Percentiles rank a stretch among this genome's conserved stretches.
Conservation (phyloP, 1,140 invertebrate species). For the Drosophila mayri region DNA sequence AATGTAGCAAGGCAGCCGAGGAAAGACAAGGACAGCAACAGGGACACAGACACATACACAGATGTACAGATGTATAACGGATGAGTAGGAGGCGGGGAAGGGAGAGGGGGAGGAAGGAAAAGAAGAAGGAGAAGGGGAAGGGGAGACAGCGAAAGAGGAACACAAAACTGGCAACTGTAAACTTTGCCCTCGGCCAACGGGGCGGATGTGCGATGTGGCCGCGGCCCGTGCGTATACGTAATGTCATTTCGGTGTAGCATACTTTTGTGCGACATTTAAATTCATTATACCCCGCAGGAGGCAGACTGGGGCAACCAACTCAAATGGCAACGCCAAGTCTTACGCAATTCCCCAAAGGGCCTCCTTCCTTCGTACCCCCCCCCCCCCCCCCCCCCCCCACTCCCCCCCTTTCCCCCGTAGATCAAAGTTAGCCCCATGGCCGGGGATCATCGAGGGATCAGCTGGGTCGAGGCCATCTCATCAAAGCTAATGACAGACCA, state of each 20-base stretch:
- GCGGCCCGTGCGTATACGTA: slow-evolving; percentile 61
- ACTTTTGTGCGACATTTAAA: slow-evolving; percentile 72
- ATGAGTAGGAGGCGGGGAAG: too few relatives aligned
- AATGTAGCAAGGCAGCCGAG: slow-evolving; percentile 43
- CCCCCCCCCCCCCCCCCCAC: background rate
- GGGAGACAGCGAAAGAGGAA: background rate
- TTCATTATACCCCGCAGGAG: slow-evolving; percentile 53
- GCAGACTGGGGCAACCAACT: background rate
- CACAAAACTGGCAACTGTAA: slow-evolving; percentile 50
- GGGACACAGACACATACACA: slow-evolving; percentile 6
- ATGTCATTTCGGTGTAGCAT: slow-evolving; percentile 65
- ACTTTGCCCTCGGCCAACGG: slow-evolving; percentile 51
- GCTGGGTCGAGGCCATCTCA: background rate
- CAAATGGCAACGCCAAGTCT: slow-evolving; percentile 18
- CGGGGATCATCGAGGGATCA: slow-evolving; percentile 20
- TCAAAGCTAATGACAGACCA: slow-evolving; percentile 2
- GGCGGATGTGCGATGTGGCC: slow-evolving; percentile 15
- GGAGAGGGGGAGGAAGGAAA: background rate
- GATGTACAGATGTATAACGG: slow-evolving; percentile 19
- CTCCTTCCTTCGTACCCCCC: background rate
- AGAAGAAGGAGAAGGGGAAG: background rate
- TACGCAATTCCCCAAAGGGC: slow-evolving; percentile 7
- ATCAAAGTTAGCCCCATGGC: slow-evolving; percentile 10
- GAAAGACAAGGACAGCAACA: background rate
- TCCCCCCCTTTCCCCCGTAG: background rate